Conservation (phyloP, 2,888 invertebrate genomes). For the Pristionchus entomophagus region DNA sequence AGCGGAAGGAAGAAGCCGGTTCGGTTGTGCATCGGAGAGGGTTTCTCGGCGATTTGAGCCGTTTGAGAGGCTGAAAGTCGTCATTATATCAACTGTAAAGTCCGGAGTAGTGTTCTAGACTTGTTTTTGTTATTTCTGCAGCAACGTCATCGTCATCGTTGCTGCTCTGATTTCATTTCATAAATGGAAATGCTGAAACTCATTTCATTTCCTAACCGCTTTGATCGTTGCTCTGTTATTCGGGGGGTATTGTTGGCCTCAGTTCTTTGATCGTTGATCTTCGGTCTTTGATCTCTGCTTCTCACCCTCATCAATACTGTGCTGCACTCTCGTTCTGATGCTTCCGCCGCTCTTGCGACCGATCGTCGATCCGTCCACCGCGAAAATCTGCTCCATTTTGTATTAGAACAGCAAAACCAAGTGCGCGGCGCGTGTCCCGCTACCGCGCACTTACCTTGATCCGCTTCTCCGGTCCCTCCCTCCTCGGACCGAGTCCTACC, state of each 20-base stretch:
- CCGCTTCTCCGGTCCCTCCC: slow-evolving; percentile 23
- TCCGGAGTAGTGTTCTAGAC: no score
- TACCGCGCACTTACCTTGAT: slow-evolving; percentile 35
- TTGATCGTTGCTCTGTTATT: no score
- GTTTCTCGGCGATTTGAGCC: not conserved
- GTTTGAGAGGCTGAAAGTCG: not conserved
- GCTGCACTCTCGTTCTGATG: not conserved
- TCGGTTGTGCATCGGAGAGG: not conserved
- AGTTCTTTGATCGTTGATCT: not conserved
- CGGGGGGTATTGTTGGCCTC: no score
- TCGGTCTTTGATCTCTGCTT: not conserved
- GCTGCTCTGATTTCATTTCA: no score
- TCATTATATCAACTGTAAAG: no score
- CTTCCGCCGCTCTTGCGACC: not conserved
- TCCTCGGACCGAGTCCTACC: slow-evolving; percentile 19
- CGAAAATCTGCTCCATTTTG: slow-evolving; percentile 2
- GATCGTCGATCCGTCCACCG: slow-evolving; percentile 32
- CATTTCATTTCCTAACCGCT: no score
- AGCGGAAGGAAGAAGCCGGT: slow-evolving; percentile 15
- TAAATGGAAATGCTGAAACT: no score
- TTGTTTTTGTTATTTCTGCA: no score
- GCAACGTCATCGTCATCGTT: no score
- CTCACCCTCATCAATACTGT: slow-evolving; percentile 34
- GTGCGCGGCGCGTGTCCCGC: not conserved
- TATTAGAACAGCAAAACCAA: not conserved